Base-by-base conservation (phyloP, 2,113 vertebrate genomes). In the Montifringilla adamsi region DNA sequence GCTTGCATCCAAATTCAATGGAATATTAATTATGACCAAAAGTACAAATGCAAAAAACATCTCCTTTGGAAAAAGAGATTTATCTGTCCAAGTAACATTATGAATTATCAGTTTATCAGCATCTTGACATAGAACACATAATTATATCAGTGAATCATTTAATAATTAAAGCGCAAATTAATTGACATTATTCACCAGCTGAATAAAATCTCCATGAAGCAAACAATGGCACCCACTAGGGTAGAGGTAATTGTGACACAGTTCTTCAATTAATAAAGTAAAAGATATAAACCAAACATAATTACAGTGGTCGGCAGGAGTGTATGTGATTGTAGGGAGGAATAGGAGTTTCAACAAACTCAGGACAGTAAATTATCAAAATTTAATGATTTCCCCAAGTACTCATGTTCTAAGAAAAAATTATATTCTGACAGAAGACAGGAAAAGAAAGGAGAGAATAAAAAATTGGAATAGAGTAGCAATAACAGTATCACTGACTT, bases 71-170 rank as follows among this genome's bases (percentile, higher is more conserved):
- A 94, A 85, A 94, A 90, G 56, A 72, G 56, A 78, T 92, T 92
- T 95, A 55, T 95, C 87, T 91, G 49, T 43, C 80, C 78, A 85
- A 86, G 56, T 28, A 70, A 44, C 44, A 47, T 82, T 92, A 90
- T 91, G 89, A 94, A 95, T 93, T 89, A 92, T 92, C 80, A 77
- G 56, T 87, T 83, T 87, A 95, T 92, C 86, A 64, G 89, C 78
- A 84, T 43, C 59, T 87, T 24, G 15, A 74, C 64, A 94, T 67
- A 94, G 89, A 95, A 11, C 30, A 81, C 66, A 67, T 89, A 90
- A 96, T 93, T 94, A 89, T 96, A 84, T 87, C 78, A 87, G 60
- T 78, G 88, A 94, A 90, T 96, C 60, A 88, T 95, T 85, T 90
- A 88, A 89, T 77, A 94, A 96, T 95, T 88, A 94, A 82, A 83